These are phyloP conservation scores for Sympetrum striolatum DNA, from an alignment of 2,888 invertebrate species.

Conservation along the genomic window DNA sequence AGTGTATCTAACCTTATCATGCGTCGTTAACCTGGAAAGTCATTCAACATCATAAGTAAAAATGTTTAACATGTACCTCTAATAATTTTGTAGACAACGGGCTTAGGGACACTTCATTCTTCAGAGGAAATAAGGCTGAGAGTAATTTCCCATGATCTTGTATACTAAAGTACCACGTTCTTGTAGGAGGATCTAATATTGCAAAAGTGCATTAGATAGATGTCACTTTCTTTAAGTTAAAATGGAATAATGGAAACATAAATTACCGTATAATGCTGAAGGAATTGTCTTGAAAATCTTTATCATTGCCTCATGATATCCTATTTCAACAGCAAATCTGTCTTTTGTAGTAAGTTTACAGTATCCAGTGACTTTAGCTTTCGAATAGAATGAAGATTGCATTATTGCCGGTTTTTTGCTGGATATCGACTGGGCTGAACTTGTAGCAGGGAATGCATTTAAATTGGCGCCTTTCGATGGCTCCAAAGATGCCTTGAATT, in stretches of 20 bases:
- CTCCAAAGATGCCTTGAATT: not conserved
- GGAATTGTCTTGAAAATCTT: constrained; percentile 78
- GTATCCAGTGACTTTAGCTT: constrained; percentile 60
- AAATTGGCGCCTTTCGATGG: not conserved
- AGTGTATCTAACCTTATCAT: no score
- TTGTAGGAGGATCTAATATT: not conserved
- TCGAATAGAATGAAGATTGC: not conserved
- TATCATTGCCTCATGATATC: constrained; percentile 73
- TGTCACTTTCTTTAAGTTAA: not conserved
- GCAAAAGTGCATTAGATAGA: not conserved
- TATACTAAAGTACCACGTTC: constrained; percentile 29
- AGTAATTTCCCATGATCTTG: not conserved
- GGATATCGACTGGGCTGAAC: not conserved
- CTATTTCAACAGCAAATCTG: constrained; percentile 75
- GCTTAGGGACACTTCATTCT: constrained; percentile 19
- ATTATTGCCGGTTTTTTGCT: not conserved
- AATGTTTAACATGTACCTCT: not conserved
- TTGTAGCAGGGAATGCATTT: not conserved
- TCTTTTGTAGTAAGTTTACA: constrained; percentile 69
- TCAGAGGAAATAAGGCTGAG: constrained; percentile 50
- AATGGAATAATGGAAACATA: constrained; percentile 10
- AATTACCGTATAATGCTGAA: constrained; percentile 74
- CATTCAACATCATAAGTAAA: no score
- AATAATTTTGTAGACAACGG: constrained; percentile 38
- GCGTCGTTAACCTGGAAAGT: no score